Evolutionary conservation across 2,113 vertebrate genomes (phyloP).

Genomic region (Oncorhynchus masou): DNA sequence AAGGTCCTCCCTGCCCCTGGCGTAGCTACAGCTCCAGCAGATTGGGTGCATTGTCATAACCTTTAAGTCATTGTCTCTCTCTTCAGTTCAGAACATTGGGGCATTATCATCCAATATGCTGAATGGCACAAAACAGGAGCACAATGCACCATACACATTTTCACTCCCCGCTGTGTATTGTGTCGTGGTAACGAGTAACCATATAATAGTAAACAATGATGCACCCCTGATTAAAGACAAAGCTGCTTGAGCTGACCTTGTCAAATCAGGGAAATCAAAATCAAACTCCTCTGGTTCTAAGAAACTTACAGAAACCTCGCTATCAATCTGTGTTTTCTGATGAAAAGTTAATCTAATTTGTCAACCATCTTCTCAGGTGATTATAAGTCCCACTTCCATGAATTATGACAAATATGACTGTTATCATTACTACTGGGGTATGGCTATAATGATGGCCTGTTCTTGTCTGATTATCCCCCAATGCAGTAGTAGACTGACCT

Average conservation of each 20-base stretch:
- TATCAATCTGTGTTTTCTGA: not conserved
- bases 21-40: not conserved
- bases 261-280: slow-evolving; percentile 27
- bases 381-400: slow-evolving; percentile 23
- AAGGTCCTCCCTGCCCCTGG: not conserved
- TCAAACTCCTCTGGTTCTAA: slow-evolving; percentile 18
- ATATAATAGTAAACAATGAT: slow-evolving; percentile 39
- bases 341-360: not conserved
- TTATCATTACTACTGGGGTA: slow-evolving; percentile 47
- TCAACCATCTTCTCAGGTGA: not conserved
- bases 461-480: slow-evolving; percentile 44
- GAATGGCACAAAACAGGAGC: slow-evolving; percentile 7
- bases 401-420: slow-evolving; percentile 35
- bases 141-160: slow-evolving; percentile 20
- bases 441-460: slow-evolving; percentile 43
- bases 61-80: slow-evolving; percentile 21
- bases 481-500: slow-evolving; percentile 61
- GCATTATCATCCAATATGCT: slow-evolving; percentile 14
- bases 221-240: slow-evolving; percentile 47
- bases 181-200: slow-evolving; percentile 19
- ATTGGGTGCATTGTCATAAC: not conserved
- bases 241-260: slow-evolving; percentile 61
- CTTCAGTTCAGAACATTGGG: slow-evolving; percentile 5
- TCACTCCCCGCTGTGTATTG: slow-evolving; percentile 22
- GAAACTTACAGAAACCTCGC: slow-evolving; percentile 26